phyloP scores from a whole-genome alignment of 2,113 vertebrate genomes.

The Chiloscyllium plagiosum region DNA sequence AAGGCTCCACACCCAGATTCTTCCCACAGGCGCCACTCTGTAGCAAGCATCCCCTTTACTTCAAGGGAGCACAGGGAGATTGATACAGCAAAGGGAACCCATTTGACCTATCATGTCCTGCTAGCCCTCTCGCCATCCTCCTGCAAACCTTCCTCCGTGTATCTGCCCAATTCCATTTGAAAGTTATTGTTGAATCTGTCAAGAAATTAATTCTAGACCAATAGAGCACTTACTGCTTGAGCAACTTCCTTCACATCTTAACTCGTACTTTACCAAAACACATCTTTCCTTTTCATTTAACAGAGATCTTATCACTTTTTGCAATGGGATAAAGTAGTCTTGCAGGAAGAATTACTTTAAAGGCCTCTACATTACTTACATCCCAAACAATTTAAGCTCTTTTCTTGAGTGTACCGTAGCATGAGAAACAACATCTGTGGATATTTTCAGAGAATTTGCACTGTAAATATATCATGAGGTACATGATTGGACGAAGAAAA shows the following conservation, averaged over 20 bases:
- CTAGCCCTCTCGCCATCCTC: background rate
- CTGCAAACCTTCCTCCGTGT: background rate
- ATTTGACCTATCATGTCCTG: background rate
- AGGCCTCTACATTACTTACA: too few relatives aligned
- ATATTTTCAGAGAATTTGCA: too few relatives aligned
- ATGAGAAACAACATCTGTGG: too few relatives aligned
- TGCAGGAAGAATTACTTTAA: background rate
- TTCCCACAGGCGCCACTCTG: too few relatives aligned
- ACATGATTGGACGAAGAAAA: background rate
- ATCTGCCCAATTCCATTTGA: background rate
- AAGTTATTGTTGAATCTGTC: background rate
- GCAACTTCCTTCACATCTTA: background rate
- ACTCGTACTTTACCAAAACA: background rate
- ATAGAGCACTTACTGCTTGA: background rate
- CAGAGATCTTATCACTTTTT: background rate
- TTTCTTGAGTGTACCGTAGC: too few relatives aligned
- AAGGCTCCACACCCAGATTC: too few relatives aligned
- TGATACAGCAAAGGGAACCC: background rate
- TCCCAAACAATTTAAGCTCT: too few relatives aligned
- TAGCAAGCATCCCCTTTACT: too few relatives aligned
- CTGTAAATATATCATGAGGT: background rate
- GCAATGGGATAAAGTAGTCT: background rate
- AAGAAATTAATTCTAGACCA: background rate
- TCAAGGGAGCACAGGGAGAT: too few relatives aligned
- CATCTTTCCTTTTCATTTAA: background rate